A percentile compares a stretch with the other conserved stretches of the same genome.
These are phyloP conservation scores for Meloe dianella DNA, from an alignment of 2,888 invertebrate genomes.

Conservation along the genomic window DNA sequence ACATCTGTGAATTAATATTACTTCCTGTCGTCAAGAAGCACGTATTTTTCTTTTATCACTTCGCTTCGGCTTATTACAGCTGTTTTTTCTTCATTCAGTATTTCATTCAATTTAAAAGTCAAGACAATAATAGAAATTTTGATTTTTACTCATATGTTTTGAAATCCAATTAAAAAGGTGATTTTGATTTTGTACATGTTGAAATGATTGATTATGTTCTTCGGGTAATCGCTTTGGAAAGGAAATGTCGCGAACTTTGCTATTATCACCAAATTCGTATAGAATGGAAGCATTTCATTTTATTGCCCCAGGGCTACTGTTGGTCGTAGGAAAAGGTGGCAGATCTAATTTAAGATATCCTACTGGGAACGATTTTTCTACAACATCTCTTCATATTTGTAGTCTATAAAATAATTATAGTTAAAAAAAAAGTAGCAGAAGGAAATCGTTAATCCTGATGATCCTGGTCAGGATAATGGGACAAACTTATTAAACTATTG, in stretches of 20 bases:
- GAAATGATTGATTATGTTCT: slow-evolving; percentile 24
- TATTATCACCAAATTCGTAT: slow-evolving; percentile 38
- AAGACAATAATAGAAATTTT: slow-evolving; percentile 26
- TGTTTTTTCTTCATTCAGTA: background rate
- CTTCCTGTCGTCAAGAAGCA: slow-evolving; percentile 35
- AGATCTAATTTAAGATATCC: slow-evolving; percentile 35
- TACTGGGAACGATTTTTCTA: background rate
- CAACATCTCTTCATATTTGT: background rate
- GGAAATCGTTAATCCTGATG: no score
- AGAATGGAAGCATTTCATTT: slow-evolving; percentile 38
- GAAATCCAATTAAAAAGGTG: slow-evolving; percentile 24
- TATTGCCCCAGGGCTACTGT: slow-evolving; percentile 30
- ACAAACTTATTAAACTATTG: no score
- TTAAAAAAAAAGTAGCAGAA: no score
- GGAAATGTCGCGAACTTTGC: slow-evolving; percentile 39
- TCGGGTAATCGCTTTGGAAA: slow-evolving; percentile 29
- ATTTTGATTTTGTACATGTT: slow-evolving; percentile 13
- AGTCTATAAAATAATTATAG: background rate
- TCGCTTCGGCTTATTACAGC: slow-evolving; percentile 30
- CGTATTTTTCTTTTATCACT: slow-evolving; percentile 34
- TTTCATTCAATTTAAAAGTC: slow-evolving; percentile 15
- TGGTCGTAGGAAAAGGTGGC: slow-evolving; percentile 28
- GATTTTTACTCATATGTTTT: slow-evolving; percentile 20
- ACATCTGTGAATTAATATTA: slow-evolving; percentile 43
- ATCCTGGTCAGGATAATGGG: no score